These are phyloP conservation scores for Orgyia antiqua DNA, from an alignment of 2,888 invertebrate species.

Conservation along the genomic window DNA sequence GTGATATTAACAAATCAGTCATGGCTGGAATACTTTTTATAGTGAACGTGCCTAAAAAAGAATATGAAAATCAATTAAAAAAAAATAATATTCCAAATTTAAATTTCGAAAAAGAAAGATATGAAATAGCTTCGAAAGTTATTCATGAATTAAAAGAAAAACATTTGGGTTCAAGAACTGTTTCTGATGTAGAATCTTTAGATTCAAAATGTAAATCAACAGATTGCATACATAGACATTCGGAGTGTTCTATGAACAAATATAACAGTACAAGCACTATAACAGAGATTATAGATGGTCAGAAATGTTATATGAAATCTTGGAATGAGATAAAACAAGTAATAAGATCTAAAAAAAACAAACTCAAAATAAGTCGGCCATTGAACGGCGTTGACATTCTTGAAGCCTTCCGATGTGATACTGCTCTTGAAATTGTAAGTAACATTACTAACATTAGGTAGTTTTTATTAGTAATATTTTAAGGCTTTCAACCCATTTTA, in stretches of 20 bases:
- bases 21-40: slow-evolving; percentile 80
- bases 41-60: slow-evolving; percentile 75
- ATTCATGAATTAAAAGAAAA: slow-evolving; percentile 35
- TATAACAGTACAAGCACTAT: slow-evolving; percentile 33
- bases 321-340: slow-evolving; percentile 49
- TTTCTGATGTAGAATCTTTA: slow-evolving; percentile 8
- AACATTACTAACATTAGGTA: neutral
- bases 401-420: slow-evolving; percentile 46
- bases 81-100: slow-evolving; percentile 25
- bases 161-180: slow-evolving; percentile 25
- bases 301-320: slow-evolving; percentile 25
- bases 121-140: slow-evolving; percentile 28
- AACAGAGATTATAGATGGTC: slow-evolving; percentile 20
- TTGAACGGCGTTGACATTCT: slow-evolving; percentile 41
- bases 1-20: slow-evolving; percentile 6
- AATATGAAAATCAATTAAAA: slow-evolving; percentile 56
- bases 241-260: neutral
- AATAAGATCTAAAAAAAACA: slow-evolving; percentile 37
- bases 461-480: neutral
- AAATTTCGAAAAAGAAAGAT: slow-evolving; percentile 31
- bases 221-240: slow-evolving; percentile 26
- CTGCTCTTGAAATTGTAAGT: slow-evolving; percentile 54
- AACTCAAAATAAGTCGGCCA: slow-evolving; percentile 42
- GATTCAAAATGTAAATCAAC: slow-evolving; percentile 38
- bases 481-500: too few species aligned